Percentiles rank a stretch among this genome's conserved stretches.
Evolutionary conservation across 2,797 vertebrate genomes (phyloP).

Genomic region (Lithobates sylvaticus): DNA sequence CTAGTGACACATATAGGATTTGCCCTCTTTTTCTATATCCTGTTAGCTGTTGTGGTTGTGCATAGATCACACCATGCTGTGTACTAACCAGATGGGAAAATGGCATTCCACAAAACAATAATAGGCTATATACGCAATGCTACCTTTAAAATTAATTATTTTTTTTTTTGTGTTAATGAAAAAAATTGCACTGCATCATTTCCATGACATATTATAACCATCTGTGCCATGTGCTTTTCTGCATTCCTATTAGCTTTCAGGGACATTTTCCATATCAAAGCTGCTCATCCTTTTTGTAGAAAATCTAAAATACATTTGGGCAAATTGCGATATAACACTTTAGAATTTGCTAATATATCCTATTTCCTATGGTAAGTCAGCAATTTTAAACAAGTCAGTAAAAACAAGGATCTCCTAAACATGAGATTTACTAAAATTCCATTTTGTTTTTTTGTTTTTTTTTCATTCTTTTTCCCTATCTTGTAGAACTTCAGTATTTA

Average conservation of each 20-base stretch:
- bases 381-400: background rate
- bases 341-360: background rate
- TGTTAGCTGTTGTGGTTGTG: background rate
- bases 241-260: background rate
- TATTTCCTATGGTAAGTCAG: background rate
- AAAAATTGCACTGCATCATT: background rate
- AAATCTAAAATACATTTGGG: background rate
- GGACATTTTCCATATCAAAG: conserved; percentile 6
- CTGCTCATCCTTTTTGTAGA: background rate
- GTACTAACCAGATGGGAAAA: background rate
- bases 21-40: background rate
- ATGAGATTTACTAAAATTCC: no score
- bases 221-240: background rate
- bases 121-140: background rate
- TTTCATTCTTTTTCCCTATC: no score
- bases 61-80: background rate
- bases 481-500: no score
- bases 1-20: background rate
- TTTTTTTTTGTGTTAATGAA: background rate
- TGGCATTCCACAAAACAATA: background rate
- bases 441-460: no score
- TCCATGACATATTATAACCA: background rate
- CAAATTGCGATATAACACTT: background rate
- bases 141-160: background rate
- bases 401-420: background rate